A percentile compares a stretch with the other conserved stretches of the same genome.
Conservation (phyloP, 2,113 vertebrate genomes). For the mouse (Mus musculus) region DNA sequence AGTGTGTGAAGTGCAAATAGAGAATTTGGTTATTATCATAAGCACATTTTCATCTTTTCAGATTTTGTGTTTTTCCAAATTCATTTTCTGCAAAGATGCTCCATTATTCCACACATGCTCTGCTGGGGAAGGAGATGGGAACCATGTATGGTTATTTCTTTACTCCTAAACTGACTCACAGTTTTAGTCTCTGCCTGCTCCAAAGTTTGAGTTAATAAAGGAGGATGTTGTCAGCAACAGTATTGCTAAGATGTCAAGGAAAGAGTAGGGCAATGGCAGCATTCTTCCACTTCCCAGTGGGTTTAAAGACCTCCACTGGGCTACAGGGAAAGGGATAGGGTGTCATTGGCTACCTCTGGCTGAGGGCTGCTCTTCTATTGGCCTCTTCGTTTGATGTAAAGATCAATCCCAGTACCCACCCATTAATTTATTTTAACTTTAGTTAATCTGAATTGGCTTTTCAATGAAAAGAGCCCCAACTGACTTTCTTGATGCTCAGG, state of each 20-base stretch:
- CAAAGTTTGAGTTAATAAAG: neutral
- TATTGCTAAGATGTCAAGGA: neutral
- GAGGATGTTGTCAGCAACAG: neutral
- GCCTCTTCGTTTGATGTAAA: neutral
- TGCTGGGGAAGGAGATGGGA: neutral
- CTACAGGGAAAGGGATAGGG: accelerated
- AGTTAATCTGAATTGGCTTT: slow-evolving; percentile 24
- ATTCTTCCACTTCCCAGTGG: neutral
- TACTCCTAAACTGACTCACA: neutral
- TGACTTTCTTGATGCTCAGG: neutral
- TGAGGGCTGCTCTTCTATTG: neutral
- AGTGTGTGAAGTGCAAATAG: neutral
- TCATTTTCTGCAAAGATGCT: neutral
- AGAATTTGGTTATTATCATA: neutral
- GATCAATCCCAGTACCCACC: neutral
- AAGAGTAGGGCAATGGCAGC: neutral
- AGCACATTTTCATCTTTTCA: slow-evolving; percentile 6
- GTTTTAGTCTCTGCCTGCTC: neutral
- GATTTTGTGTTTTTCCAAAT: slow-evolving; percentile 43
- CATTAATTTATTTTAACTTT: neutral
- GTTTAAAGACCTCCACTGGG: neutral
- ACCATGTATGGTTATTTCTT: neutral
- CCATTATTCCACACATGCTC: neutral
- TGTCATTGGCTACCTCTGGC: neutral
- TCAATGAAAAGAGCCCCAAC: neutral